These are phyloP conservation scores for Celastrina argiolus DNA, from an alignment of 2,888 invertebrate species.

Conservation along the genomic window DNA sequence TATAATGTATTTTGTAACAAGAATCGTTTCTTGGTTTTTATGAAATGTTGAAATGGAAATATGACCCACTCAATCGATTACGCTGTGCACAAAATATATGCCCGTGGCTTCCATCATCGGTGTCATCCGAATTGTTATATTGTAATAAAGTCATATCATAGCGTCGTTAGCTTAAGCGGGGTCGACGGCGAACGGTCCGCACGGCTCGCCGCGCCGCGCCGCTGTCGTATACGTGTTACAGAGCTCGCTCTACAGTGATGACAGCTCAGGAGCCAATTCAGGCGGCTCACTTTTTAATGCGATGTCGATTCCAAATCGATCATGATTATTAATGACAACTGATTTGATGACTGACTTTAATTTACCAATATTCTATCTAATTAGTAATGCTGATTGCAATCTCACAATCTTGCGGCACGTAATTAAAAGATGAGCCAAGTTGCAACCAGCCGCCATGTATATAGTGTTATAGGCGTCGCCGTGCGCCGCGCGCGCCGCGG, in stretches of 20 bases:
- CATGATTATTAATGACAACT: neutral
- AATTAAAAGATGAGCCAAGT: slow-evolving; percentile 31
- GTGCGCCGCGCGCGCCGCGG: slow-evolving; percentile 47
- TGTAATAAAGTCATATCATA: slow-evolving; percentile 56
- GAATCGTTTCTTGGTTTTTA: slow-evolving; percentile 72
- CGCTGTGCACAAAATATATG: slow-evolving; percentile 68
- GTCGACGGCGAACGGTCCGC: slow-evolving; percentile 42
- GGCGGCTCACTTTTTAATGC: slow-evolving; percentile 2
- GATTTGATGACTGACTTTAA: neutral
- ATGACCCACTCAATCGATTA: slow-evolving; percentile 62
- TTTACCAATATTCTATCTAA: neutral
- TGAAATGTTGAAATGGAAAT: slow-evolving; percentile 65
- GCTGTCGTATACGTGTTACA: slow-evolving; percentile 33
- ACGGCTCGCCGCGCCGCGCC: slow-evolving; percentile 37
- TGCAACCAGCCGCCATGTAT: slow-evolving; percentile 41
- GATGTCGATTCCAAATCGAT: neutral
- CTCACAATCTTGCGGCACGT: neutral
- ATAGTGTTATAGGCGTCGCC: slow-evolving; percentile 58
- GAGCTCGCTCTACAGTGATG: slow-evolving; percentile 5
- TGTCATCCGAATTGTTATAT: slow-evolving; percentile 62
- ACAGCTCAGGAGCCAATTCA: neutral
- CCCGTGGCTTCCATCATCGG: slow-evolving; percentile 60
- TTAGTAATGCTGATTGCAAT: neutral
- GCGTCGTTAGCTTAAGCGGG: slow-evolving; percentile 39
- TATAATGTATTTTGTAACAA: slow-evolving; percentile 75